A percentile compares a stretch with the other conserved stretches of the same genome.
Conservation (phyloP, 2,113 vertebrate genomes). For the Epinephelus fuscoguttatus region DNA sequence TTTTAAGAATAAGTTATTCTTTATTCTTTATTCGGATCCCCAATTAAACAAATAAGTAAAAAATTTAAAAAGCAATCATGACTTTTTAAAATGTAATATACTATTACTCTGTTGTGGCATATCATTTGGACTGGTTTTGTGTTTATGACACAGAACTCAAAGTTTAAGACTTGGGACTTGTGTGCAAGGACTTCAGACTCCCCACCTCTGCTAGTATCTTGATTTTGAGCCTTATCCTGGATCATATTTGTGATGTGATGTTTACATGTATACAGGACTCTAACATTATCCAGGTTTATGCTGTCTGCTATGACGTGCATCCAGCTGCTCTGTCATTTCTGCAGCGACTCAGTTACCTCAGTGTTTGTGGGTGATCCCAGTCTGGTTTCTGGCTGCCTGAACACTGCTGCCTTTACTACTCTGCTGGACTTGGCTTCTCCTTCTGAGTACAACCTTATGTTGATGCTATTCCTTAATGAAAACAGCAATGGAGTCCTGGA, state of each 20-base stretch:
- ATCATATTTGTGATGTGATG: background rate
- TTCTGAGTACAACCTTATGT: background rate
- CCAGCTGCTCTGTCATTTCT: background rate
- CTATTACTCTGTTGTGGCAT: no score
- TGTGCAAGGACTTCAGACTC: no score
- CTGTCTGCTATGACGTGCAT: background rate
- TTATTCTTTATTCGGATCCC: no score
- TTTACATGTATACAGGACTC: background rate
- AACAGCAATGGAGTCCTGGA: conserved; percentile 19
- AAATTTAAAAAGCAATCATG: no score
- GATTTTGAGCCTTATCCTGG: background rate
- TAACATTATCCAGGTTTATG: conserved; percentile 5
- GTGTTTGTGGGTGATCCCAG: background rate
- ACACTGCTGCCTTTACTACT: background rate
- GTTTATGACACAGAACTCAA: no score
- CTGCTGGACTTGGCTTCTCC: conserved; percentile 32
- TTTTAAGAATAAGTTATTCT: no score
- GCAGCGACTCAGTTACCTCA: background rate
- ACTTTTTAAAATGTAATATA: no score
- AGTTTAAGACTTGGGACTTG: no score
- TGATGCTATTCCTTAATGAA: conserved; percentile 37
- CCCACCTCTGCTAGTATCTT: no score
- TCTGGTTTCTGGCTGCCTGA: conserved; percentile 12
- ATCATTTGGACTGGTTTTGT: no score
- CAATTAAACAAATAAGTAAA: no score